phyloP scores from a whole-genome alignment of 2,888 invertebrate genomes.

The Lacanobia oleracea region DNA sequence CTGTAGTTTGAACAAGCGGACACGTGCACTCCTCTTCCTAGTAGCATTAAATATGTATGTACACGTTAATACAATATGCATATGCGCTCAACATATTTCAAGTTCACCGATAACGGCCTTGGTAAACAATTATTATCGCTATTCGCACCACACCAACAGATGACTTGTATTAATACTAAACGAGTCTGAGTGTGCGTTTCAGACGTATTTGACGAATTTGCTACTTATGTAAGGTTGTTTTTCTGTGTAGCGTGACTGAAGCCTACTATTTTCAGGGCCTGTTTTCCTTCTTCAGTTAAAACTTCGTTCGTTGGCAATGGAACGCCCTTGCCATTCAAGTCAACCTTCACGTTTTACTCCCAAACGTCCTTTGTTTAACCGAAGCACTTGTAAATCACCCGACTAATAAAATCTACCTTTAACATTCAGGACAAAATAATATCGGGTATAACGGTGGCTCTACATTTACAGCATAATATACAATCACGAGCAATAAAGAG shows the following conservation, averaged over 20 bases:
- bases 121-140: constrained; percentile 80
- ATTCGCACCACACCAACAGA: constrained; percentile 72
- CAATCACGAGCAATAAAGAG: not conserved
- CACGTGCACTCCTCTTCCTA: constrained; percentile 78
- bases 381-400: constrained; percentile 27
- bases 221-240: constrained; percentile 37
- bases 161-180: constrained; percentile 61
- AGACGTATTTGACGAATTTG: constrained; percentile 37
- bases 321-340: constrained; percentile 53
- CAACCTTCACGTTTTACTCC: constrained; percentile 46
- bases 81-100: constrained; percentile 80
- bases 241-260: constrained; percentile 48
- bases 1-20: constrained; percentile 69
- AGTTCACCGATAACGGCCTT: constrained; percentile 84
- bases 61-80: constrained; percentile 81
- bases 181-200: constrained; percentile 39
- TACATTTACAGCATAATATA: not conserved
- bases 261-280: constrained; percentile 25
- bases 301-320: constrained; percentile 45
- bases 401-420: constrained; percentile 14
- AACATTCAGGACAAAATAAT: constrained; percentile 10
- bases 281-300: constrained; percentile 37
- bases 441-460: constrained; percentile 9
- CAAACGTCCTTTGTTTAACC: constrained; percentile 43
- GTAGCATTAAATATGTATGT: constrained; percentile 77